Evolutionary conservation across 2,888 invertebrate genomes (phyloP).

Genomic region (Isoperla grammatica): DNA sequence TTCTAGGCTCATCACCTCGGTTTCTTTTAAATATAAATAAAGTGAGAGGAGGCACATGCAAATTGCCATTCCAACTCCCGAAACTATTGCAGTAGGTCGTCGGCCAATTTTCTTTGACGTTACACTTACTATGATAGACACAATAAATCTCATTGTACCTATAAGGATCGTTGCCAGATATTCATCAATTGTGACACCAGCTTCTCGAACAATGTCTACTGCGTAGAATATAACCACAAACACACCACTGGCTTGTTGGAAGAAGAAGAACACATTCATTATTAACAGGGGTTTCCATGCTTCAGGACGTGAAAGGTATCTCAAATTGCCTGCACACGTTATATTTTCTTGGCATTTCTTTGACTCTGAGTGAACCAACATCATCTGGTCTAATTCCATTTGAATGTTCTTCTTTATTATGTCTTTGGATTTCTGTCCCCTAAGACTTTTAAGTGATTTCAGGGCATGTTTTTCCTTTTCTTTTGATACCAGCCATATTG

Average conservation of each 20-base stretch:
- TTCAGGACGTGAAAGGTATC: slow-evolving; percentile 39
- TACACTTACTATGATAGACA: slow-evolving; percentile 45
- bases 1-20: background rate
- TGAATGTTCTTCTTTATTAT: background rate
- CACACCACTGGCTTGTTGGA: slow-evolving; percentile 54
- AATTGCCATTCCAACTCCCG: slow-evolving; percentile 52
- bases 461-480: slow-evolving; percentile 46
- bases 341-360: background rate
- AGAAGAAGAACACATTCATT: slow-evolving; percentile 49
- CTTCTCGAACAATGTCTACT: slow-evolving; percentile 47
- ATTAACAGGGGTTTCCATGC: slow-evolving; percentile 47
- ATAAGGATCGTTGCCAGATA: slow-evolving; percentile 49
- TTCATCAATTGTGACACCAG: slow-evolving; percentile 46
- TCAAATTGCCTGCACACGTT: background rate
- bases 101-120: slow-evolving; percentile 53
- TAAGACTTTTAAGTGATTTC: background rate
- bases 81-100: slow-evolving; percentile 51
- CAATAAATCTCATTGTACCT: slow-evolving; percentile 46
- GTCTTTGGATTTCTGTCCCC: background rate
- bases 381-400: background rate
- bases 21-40: slow-evolving; percentile 38
- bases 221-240: slow-evolving; percentile 54
- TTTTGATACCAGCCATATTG: slow-evolving; percentile 49
- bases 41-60: slow-evolving; percentile 48
- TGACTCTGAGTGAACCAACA: background rate